Percentiles rank a stretch among this genome's conserved stretches.
phyloP scores from a whole-genome alignment of 2,113 vertebrate genomes.

The Silurus glanis region DNA sequence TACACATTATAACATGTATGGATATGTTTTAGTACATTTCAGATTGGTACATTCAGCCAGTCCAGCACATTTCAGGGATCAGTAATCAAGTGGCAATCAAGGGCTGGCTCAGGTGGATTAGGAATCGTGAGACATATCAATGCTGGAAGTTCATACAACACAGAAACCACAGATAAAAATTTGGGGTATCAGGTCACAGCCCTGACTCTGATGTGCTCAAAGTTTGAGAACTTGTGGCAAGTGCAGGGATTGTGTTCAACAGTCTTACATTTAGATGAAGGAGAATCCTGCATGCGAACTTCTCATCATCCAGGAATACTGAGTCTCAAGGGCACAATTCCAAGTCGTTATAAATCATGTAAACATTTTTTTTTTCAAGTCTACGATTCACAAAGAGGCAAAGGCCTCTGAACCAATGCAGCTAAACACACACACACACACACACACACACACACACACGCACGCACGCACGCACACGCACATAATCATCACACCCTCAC shows the following conservation, averaged over 20 bases:
- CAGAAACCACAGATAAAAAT: neutral
- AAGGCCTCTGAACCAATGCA: constrained; percentile 6
- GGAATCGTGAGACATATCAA: neutral
- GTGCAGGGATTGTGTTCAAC: neutral
- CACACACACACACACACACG: neutral
- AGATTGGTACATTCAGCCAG: neutral
- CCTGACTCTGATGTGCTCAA: neutral
- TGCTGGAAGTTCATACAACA: neutral
- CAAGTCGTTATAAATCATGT: constrained; percentile 10
- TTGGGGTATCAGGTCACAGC: neutral
- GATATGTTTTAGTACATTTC: neutral
- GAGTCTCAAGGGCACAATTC: neutral
- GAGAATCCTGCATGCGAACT: neutral
- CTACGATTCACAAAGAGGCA: neutral
- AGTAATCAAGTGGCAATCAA: neutral
- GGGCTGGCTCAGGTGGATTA: neutral
- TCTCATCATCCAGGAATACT: neutral
- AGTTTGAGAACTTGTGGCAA: neutral
- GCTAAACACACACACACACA: neutral
- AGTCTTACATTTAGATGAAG: constrained; percentile 3
- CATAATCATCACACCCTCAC: neutral
- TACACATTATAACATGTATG: neutral
- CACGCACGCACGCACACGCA: constrained; percentile 2
- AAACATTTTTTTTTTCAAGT: constrained; percentile 30
- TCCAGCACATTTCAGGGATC: constrained; percentile 1